Evolutionary conservation across 2,797 vertebrate species (phyloP).

Genomic region (Coccyzus lansbergi): DNA sequence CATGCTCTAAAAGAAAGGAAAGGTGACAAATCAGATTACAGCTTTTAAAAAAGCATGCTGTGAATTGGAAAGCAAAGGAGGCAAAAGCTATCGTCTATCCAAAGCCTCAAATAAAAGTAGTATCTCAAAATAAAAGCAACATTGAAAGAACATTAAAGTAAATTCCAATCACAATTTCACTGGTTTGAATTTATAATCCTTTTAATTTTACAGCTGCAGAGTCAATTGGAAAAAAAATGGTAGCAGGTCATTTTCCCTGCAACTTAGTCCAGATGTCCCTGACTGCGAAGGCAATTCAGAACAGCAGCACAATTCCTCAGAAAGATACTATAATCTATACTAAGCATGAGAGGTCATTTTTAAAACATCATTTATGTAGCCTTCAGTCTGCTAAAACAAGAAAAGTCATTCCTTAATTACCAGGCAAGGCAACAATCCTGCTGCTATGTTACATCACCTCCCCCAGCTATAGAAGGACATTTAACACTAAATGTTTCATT

Average conservation of each 20-base stretch:
- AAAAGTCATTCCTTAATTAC: not conserved
- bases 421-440: not conserved
- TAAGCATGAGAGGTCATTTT: not conserved
- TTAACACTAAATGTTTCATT: not conserved
- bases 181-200: not conserved
- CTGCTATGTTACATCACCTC: not conserved
- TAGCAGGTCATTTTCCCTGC: not conserved
- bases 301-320: not conserved
- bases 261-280: not conserved
- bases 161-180: not conserved
- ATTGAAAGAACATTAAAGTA: not conserved
- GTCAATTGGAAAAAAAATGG: not conserved
- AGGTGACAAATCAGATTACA: conserved; percentile 5
- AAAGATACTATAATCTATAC: not conserved
- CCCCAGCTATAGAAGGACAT: not conserved
- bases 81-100: not conserved
- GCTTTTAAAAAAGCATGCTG: not conserved
- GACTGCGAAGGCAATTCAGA: not conserved
- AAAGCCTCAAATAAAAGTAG: not conserved
- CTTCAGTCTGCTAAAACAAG: not conserved
- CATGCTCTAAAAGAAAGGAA: not conserved
- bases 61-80: not conserved
- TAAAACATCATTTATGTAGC: not conserved
- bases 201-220: not conserved
- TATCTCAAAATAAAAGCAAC: not conserved